Evolutionary conservation across 1,140 invertebrate species (phyloP).

Genomic region (Globodera ellingtonae): DNA sequence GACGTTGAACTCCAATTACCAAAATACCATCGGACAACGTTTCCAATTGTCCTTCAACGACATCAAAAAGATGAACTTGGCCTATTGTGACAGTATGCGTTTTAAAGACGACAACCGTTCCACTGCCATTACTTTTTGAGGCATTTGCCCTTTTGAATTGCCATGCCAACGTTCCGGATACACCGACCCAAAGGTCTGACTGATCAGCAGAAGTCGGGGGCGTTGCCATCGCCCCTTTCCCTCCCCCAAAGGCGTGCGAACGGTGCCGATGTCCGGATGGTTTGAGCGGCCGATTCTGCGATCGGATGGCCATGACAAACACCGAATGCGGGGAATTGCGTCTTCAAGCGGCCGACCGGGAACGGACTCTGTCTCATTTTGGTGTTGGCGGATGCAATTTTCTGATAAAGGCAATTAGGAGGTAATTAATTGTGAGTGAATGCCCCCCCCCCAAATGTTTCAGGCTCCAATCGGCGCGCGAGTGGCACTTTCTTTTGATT

Average conservation of each 20-base stretch:
- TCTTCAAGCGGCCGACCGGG: background rate
- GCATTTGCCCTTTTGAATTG: slow-evolving; percentile 21
- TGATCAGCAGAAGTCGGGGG: background rate
- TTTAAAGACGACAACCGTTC: background rate
- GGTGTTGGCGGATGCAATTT: slow-evolving; percentile 28
- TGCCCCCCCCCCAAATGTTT: background rate
- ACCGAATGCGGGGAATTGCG: slow-evolving; percentile 25
- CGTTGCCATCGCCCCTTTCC: background rate
- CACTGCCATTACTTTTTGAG: slow-evolving; percentile 7
- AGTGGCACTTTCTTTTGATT: slow-evolving; percentile 32
- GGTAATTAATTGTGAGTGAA: background rate
- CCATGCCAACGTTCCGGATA: slow-evolving; percentile 39
- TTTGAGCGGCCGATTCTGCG: slow-evolving; percentile 27
- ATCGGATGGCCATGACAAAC: background rate
- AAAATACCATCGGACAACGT: slow-evolving; percentile 45
- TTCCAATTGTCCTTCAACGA: slow-evolving; percentile 42
- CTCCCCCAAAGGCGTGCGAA: slow-evolving; percentile 31
- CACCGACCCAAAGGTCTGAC: slow-evolving; percentile 34
- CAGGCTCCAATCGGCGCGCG: slow-evolving; percentile 8
- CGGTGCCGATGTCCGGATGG: slow-evolving; percentile 40
- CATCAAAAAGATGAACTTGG: slow-evolving; percentile 46
- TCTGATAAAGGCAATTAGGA: slow-evolving; percentile 27
- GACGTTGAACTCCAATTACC: slow-evolving; percentile 36
- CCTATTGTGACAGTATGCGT: slow-evolving; percentile 39
- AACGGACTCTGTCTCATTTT: slow-evolving; percentile 15